phyloP scores from a whole-genome alignment of 2,113 vertebrate genomes.

The Climacteris rufus region DNA sequence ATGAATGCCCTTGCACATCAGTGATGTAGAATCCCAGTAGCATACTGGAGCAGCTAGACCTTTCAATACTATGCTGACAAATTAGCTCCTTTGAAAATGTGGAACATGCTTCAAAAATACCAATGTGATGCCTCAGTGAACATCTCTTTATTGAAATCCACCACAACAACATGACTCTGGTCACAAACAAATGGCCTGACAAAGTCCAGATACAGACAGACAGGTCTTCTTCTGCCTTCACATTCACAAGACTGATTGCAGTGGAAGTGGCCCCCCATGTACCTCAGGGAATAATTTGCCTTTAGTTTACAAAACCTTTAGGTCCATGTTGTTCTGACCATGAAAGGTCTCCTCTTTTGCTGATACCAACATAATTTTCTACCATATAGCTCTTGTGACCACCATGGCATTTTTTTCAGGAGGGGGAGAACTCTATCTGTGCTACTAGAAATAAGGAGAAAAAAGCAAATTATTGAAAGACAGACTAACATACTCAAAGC shows the following conservation, averaged over 20 bases:
- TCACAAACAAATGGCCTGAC: slow-evolving; percentile 39
- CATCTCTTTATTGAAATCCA: slow-evolving; percentile 18
- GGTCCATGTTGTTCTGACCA: not conserved
- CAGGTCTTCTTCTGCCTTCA: not conserved
- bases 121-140: slow-evolving; percentile 29
- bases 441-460: not conserved
- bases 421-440: not conserved
- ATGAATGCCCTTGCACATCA: not conserved
- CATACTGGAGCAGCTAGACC: not conserved
- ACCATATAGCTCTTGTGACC: not conserved
- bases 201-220: not conserved
- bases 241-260: not conserved
- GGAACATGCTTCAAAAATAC: slow-evolving; percentile 22
- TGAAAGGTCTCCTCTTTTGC: not conserved
- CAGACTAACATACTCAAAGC: not conserved
- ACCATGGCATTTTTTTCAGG: not conserved
- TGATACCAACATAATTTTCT: not conserved
- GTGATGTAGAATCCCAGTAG: not conserved
- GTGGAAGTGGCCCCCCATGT: not conserved
- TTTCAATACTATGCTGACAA: slow-evolving; percentile 31
- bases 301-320: slow-evolving; percentile 4
- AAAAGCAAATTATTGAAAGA: not conserved
- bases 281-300: not conserved
- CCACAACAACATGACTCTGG: not conserved
- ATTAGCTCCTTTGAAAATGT: slow-evolving; percentile 29